A percentile compares a stretch with the other conserved stretches of the same genome.
Conservation (phyloP, 2,113 vertebrate genomes). For the Menura novaehollandiae region DNA sequence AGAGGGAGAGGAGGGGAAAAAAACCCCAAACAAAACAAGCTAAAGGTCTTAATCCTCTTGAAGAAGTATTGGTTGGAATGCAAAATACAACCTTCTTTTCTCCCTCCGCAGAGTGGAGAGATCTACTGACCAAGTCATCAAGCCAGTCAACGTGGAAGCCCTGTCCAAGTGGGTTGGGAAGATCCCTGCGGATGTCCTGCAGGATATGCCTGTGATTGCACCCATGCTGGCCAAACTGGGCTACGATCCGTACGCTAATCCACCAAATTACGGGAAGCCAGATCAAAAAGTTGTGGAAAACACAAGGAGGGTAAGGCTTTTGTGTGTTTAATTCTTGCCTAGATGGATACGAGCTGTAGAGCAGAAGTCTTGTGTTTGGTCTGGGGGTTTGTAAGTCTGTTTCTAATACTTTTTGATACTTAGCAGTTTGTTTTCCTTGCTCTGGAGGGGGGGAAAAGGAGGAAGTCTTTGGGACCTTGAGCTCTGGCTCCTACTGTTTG, state of each 20-base stretch:
- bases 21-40: neutral
- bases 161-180: slow-evolving; percentile 98
- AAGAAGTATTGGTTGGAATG: neutral
- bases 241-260: slow-evolving; percentile 93
- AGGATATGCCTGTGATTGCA: slow-evolving; percentile 91
- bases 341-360: neutral
- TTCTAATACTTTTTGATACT: neutral
- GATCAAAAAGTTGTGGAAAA: slow-evolving; percentile 94
- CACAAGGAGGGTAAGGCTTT: slow-evolving; percentile 87
- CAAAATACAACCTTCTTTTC: neutral
- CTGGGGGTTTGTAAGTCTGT: neutral
- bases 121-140: slow-evolving; percentile 97
- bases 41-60: neutral
- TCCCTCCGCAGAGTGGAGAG: slow-evolving; percentile 84
- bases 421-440: neutral
- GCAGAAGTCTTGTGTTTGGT: neutral
- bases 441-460: neutral
- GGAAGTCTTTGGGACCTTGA: neutral
- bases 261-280: slow-evolving; percentile 92
- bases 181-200: slow-evolving; percentile 89
- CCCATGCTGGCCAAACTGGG: slow-evolving; percentile 94
- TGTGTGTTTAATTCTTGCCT: neutral
- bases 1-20: neutral
- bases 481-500: neutral
- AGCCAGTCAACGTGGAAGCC: slow-evolving; percentile 93